These are phyloP conservation scores for Drosophila tani DNA, from an alignment of 1,140 invertebrate genomes.

Conservation along the genomic window DNA sequence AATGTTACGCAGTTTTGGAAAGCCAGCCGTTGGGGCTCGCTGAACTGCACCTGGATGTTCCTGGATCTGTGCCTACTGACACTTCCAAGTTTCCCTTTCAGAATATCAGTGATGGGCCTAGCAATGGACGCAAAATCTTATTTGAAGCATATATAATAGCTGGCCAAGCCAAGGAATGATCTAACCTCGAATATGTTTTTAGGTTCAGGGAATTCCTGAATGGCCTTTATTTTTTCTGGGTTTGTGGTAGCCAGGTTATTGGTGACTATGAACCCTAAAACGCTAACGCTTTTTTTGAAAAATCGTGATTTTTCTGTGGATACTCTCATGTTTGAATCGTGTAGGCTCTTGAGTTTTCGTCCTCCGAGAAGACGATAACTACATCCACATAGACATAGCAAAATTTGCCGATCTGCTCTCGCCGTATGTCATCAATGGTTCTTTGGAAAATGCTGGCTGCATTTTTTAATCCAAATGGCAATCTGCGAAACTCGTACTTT, in stretches of 20 bases:
- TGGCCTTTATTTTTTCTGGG: slow-evolving; percentile 12
- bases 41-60: too few species aligned
- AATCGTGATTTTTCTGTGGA: slow-evolving; percentile 85
- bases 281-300: slow-evolving; percentile 16
- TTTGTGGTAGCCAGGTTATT: slow-evolving; percentile 1
- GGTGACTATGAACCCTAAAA: slow-evolving; percentile 20
- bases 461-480: slow-evolving; percentile 28
- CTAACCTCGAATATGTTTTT: too few species aligned
- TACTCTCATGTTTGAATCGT: slow-evolving; percentile 62
- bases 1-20: too few species aligned
- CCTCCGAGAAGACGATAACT: slow-evolving; percentile 21
- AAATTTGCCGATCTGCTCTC: slow-evolving; percentile 4
- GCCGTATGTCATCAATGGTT: slow-evolving; percentile 7
- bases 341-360: slow-evolving; percentile 53
- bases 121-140: background rate
- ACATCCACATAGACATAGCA: slow-evolving; percentile 29
- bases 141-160: slow-evolving; percentile 5
- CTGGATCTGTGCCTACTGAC: too few species aligned
- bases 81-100: too few species aligned
- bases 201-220: slow-evolving; percentile 8
- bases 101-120: too few species aligned
- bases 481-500: slow-evolving; percentile 23
- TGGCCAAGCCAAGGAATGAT: background rate
- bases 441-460: slow-evolving; percentile 26
- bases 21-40: too few species aligned